Percentiles rank a stretch among this genome's conserved stretches.
phyloP scores from a whole-genome alignment of 2,888 invertebrate genomes.

The Holacanthella duospinosa region DNA sequence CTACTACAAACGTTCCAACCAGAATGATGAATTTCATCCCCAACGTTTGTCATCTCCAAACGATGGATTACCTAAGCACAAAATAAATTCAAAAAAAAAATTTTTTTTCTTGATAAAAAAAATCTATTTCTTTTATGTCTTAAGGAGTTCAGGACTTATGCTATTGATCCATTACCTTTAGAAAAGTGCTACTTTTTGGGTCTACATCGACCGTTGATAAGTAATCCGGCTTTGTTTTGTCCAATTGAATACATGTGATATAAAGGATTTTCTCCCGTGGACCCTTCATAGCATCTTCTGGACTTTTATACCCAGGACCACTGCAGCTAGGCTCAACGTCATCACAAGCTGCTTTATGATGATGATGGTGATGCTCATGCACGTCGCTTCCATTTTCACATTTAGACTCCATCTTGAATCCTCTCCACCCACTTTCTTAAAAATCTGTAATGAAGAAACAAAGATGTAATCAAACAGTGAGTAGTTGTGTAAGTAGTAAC shows the following conservation, averaged over 20 bases:
- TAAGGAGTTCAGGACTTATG: constrained; percentile 3
- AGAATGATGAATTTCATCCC: constrained; percentile 87
- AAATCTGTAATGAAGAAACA: too few species aligned
- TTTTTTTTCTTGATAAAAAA: neutral
- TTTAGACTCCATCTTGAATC: too few species aligned
- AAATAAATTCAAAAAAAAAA: constrained; percentile 8
- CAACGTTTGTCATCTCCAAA: constrained; percentile 60
- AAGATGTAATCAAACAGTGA: too few species aligned
- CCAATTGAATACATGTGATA: constrained; percentile 71
- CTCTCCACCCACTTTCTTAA: too few species aligned
- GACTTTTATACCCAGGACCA: constrained; percentile 44
- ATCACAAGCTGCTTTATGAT: neutral
- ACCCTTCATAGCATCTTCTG: constrained; percentile 64
- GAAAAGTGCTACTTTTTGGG: constrained; percentile 70
- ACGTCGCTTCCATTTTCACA: too few species aligned
- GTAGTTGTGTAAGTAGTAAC: too few species aligned
- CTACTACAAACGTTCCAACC: constrained; percentile 98
- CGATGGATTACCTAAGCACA: constrained; percentile 68
- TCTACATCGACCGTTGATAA: constrained; percentile 85
- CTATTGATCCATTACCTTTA: constrained; percentile 52
- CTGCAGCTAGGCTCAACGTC: neutral
- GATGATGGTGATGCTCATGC: too few species aligned
- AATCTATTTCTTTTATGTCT: neutral
- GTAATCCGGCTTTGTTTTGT: constrained; percentile 65
- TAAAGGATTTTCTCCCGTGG: constrained; percentile 77